A percentile compares a stretch with the other conserved stretches of the same genome.
phyloP scores from a whole-genome alignment of 2,113 vertebrate species.

The Carassius gibelio region DNA sequence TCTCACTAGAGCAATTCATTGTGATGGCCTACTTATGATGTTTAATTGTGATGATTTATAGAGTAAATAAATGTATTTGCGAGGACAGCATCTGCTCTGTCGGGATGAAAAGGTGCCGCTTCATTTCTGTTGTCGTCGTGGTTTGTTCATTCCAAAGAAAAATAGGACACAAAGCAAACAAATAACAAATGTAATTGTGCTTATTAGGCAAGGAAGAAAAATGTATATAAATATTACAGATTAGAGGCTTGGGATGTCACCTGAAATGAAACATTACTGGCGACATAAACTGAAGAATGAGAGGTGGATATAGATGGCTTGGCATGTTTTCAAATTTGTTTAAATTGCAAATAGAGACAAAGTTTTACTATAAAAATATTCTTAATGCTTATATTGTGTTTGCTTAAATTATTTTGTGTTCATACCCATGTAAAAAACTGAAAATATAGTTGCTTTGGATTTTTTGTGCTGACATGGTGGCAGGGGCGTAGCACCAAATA shows the following conservation, averaged over 20 bases:
- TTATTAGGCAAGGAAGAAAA: constrained; percentile 20
- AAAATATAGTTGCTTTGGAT: background rate
- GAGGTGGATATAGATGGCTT: constrained; percentile 12
- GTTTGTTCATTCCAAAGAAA: constrained; percentile 45
- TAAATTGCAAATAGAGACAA: constrained; percentile 73
- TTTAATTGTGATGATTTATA: constrained; percentile 82
- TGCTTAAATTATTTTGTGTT: background rate
- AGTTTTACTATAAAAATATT: background rate
- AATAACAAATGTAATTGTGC: background rate
- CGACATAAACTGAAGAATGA: constrained; percentile 65
- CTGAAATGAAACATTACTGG: constrained; percentile 47
- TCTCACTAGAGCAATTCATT: constrained; percentile 80
- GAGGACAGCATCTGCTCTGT: constrained; percentile 62
- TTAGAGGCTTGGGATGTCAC: constrained; percentile 42
- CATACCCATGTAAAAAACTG: background rate
- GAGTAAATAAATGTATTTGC: constrained; percentile 77
- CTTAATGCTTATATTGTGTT: background rate
- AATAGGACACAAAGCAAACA: constrained; percentile 19
- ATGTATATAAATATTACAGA: background rate
- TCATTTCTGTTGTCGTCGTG: constrained; percentile 16
- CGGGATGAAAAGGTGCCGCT: constrained; percentile 28
- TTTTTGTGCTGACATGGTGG: background rate
- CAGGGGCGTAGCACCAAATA: too few species aligned
- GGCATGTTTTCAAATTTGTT: too few species aligned
- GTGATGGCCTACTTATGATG: constrained; percentile 83